phyloP scores from a whole-genome alignment of 2,888 invertebrate genomes.

The Unio delphinus region DNA sequence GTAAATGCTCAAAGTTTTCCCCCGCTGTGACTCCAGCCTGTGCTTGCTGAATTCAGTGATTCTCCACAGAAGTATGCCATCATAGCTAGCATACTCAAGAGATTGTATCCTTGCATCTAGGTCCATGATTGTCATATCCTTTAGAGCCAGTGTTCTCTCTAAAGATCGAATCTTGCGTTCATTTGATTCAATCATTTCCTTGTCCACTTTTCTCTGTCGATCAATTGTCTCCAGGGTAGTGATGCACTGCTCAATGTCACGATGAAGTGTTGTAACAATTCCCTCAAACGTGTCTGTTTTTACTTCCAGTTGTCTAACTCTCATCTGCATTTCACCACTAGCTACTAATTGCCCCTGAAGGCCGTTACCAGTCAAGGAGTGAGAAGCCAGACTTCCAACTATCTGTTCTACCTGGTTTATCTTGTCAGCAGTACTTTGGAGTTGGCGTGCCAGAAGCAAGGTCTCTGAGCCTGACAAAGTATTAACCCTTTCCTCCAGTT shows the following conservation, averaged over 20 bases:
- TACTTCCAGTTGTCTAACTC: constrained; percentile 28
- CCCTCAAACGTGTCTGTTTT: constrained; percentile 49
- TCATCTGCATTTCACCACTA: constrained; percentile 8
- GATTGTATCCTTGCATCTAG: constrained; percentile 53
- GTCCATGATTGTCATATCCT: constrained; percentile 50
- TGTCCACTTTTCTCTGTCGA: constrained; percentile 18
- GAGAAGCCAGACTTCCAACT: too few relatives aligned
- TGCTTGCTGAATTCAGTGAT: constrained; percentile 60
- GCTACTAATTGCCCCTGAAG: too few relatives aligned
- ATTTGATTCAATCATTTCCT: constrained; percentile 26
- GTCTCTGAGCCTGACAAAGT: too few relatives aligned
- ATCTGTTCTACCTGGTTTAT: too few relatives aligned
- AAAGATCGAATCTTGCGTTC: constrained; percentile 36
- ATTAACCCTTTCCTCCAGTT: too few relatives aligned
- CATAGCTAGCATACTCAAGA: constrained; percentile 58
- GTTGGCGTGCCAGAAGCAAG: too few relatives aligned
- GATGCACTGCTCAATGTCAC: constrained; percentile 56
- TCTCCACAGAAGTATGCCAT: constrained; percentile 68
- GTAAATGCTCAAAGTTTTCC: constrained; percentile 60
- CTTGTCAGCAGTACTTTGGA: too few relatives aligned
- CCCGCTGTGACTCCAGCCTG: constrained; percentile 59
- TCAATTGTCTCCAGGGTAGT: constrained; percentile 47
- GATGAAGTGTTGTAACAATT: constrained; percentile 54
- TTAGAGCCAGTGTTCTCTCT: constrained; percentile 41
- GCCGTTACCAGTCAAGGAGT: too few relatives aligned